Base-by-base conservation (phyloP, 2,113 vertebrate species). In the Bungarus multicinctus region DNA sequence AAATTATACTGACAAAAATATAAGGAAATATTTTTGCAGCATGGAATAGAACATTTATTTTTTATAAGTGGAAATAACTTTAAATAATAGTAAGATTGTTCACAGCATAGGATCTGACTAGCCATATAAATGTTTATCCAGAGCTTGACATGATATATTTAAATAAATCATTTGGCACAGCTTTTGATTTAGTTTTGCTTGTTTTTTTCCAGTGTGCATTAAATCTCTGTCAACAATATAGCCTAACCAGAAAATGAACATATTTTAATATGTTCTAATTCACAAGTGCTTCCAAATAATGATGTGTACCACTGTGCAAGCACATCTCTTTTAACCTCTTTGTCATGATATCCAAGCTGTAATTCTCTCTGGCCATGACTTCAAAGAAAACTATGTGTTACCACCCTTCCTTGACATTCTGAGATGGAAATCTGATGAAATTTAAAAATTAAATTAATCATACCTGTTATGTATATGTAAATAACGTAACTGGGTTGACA, bases 11-110 rank as follows among this genome's bases (percentile, higher is more conserved):
- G 91, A 91, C 14, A 69, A 69, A 69, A 69, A 69, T 69, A 5
- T 5, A 95, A 88, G 93, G 97, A 97, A 97, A 96, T 95, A 94
- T 96, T 96, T 90, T 94, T 8, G 69, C 90, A 90, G 14, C 64
- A 95, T 97, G 95, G 97, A 47, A 93, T 93, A 96, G 94, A 94
- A 92, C 96, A 95, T 94, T 97, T 94, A 95, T 90, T 95, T 96
- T 64, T 60, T 34, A 94, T 93, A 93, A 58, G 20, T 89, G 14
- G 89, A 47, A 92, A 95, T 58, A 89, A 88, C 87, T 95, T 96
- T 94, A 95, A 94, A 95, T 45, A 69, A 93, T 81, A 93, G 92
- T 90, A 94, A 92, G 96, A 92, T 52, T 94, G 16, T 34, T 95
- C 55, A 74, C 23, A 81, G 89, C 95, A 52, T 85, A 50, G 47